phyloP scores from a whole-genome alignment of 1,140 invertebrate genomes.

The Cheumatopsyche charites region DNA sequence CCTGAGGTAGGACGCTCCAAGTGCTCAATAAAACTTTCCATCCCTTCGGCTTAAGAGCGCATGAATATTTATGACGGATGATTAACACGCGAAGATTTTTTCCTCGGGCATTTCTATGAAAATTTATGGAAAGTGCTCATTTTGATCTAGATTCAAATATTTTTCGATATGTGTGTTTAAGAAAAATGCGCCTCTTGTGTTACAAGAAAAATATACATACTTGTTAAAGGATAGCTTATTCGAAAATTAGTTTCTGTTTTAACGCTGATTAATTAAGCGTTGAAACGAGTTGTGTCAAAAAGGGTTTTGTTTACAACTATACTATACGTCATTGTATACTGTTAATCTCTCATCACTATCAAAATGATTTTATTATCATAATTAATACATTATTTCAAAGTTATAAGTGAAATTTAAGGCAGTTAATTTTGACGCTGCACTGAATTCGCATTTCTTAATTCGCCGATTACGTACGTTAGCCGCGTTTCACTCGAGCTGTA shows the following conservation, averaged over 20 bases:
- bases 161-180: too few species aligned
- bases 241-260: not conserved
- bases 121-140: not conserved
- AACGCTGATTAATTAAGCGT: conserved; percentile 30
- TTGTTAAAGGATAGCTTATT: too few species aligned
- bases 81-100: conserved; percentile 28
- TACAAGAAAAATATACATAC: too few species aligned
- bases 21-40: conserved; percentile 29
- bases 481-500: not conserved
- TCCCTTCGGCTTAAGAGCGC: conserved; percentile 12
- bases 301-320: not conserved
- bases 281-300: conserved; percentile 1
- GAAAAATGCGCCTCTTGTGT: too few species aligned
- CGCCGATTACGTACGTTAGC: not conserved
- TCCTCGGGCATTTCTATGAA: conserved; percentile 2
- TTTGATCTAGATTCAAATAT: too few species aligned
- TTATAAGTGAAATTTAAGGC: not conserved
- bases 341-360: too few species aligned
- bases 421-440: not conserved
- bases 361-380: too few species aligned
- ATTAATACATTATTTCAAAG: not conserved
- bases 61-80: conserved; percentile 30
- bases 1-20: not conserved
- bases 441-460: not conserved
- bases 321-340: not conserved